A percentile compares a stretch with the other conserved stretches of the same genome.
Conservation (phyloP, 2,797 vertebrate genomes). For the Tolypeutes matacus region DNA sequence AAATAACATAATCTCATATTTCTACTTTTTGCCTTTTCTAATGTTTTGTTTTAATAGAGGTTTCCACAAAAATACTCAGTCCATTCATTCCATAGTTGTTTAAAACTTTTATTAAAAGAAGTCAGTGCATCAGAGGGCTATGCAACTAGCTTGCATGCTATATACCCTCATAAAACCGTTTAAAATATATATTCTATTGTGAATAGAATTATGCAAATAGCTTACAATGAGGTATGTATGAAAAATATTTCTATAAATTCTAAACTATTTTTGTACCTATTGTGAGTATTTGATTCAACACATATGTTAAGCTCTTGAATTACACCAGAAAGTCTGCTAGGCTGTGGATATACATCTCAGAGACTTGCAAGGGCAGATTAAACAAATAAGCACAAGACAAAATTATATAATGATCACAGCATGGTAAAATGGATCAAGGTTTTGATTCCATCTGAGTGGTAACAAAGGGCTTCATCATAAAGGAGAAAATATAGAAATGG, state of each 20-base stretch:
- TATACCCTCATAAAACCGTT: not conserved
- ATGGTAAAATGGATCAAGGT: not conserved
- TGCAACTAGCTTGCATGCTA: not conserved
- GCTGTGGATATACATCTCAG: not conserved
- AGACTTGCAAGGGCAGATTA: not conserved
- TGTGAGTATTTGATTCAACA: not conserved
- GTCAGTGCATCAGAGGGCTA: not conserved
- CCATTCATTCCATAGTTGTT: not conserved
- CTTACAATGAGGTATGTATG: not conserved
- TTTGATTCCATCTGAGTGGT: not conserved
- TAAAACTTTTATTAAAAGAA: constrained; percentile 2
- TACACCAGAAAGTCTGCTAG: not conserved
- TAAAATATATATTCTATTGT: not conserved
- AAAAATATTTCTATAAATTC: not conserved
- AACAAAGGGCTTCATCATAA: not conserved
- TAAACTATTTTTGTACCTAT: not conserved
- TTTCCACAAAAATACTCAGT: not conserved
- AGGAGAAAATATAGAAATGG: not conserved
- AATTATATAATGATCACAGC: not conserved
- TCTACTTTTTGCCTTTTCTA: not conserved
- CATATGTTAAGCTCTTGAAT: not conserved
- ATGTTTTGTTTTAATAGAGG: not conserved
- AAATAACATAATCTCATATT: not conserved
- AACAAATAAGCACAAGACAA: not conserved
- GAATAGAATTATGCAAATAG: not conserved